phyloP scores from a whole-genome alignment of 1,140 invertebrate genomes.

The Harlomillsia oculata region DNA sequence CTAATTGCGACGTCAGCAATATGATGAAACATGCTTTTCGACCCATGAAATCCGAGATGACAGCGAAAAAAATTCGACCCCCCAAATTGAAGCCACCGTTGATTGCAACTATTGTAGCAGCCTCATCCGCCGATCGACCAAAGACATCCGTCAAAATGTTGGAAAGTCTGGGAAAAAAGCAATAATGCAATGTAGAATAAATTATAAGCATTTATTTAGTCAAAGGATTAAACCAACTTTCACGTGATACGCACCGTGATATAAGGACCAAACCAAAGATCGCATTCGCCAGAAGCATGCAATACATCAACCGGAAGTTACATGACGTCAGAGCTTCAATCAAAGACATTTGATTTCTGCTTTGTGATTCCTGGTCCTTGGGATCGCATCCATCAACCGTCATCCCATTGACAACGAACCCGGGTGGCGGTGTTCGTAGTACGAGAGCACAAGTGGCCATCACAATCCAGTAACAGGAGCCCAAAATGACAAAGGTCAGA shows the following conservation, averaged over 20 bases:
- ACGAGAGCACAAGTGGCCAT: constrained; percentile 4
- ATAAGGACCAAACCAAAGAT: constrained; percentile 29
- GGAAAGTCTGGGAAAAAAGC: constrained; percentile 11
- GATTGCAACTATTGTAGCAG: constrained; percentile 27
- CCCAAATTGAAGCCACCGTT: constrained; percentile 31
- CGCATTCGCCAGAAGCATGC: constrained; percentile 24
- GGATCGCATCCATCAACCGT: neutral
- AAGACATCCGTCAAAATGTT: constrained; percentile 32
- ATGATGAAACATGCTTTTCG: constrained; percentile 26
- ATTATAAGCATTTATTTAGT: neutral
- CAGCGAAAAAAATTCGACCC: constrained; percentile 25
- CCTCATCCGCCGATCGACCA: constrained; percentile 13
- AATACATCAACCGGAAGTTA: constrained; percentile 22
- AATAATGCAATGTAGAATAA: neutral
- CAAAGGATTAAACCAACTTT: neutral
- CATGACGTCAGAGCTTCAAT: constrained; percentile 21
- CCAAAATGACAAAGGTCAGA: constrained; percentile 27
- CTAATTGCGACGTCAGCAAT: constrained; percentile 21
- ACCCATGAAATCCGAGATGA: constrained; percentile 26
- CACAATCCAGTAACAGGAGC: constrained; percentile 12
- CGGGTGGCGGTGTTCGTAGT: neutral
- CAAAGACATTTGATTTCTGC: constrained; percentile 12
- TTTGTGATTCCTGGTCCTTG: neutral
- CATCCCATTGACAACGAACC: neutral
- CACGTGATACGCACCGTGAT: too few species aligned